A percentile compares a stretch with the other conserved stretches of the same genome.
Conservation (phyloP, 1,140 invertebrate species). For the Listronotus oregonensis region DNA sequence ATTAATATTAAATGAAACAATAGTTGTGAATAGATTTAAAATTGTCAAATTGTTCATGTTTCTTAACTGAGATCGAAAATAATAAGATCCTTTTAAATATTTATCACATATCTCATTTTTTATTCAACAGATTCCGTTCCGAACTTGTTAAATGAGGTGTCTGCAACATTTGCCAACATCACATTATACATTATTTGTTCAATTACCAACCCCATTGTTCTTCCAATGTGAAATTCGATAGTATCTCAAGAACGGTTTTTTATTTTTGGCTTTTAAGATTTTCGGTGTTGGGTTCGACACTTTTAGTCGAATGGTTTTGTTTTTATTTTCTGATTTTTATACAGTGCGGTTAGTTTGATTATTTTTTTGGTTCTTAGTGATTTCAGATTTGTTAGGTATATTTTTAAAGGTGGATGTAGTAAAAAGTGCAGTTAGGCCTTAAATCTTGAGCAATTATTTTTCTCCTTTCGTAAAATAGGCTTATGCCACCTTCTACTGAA, state of each 20-base stretch:
- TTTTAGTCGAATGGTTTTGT: neutral
- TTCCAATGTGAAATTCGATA: constrained; percentile 28
- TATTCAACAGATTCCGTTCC: constrained; percentile 31
- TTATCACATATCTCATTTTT: constrained; percentile 31
- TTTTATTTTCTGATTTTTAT: neutral
- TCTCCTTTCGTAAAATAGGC: no score
- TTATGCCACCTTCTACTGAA: no score
- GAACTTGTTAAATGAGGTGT: constrained; percentile 32
- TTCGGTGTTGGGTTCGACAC: constrained; percentile 22
- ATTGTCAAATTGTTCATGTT: no score
- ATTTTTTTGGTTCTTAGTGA: no score
- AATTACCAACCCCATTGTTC: constrained; percentile 32
- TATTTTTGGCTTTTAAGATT: constrained; percentile 3
- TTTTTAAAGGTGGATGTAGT: no score
- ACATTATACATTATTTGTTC: constrained; percentile 32
- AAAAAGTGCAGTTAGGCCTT: no score
- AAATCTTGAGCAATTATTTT: no score
- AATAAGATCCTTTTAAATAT: constrained; percentile 29
- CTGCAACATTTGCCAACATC: constrained; percentile 35
- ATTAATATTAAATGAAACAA: no score
- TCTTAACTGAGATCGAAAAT: constrained; percentile 16
- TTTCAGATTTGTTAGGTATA: no score
- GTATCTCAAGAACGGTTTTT: constrained; percentile 18
- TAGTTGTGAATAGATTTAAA: no score
- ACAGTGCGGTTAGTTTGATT: no score